A percentile compares a stretch with the other conserved stretches of the same genome.
Conservation (phyloP, 2,797 vertebrate species). For the Philypnodon macrostomus region DNA sequence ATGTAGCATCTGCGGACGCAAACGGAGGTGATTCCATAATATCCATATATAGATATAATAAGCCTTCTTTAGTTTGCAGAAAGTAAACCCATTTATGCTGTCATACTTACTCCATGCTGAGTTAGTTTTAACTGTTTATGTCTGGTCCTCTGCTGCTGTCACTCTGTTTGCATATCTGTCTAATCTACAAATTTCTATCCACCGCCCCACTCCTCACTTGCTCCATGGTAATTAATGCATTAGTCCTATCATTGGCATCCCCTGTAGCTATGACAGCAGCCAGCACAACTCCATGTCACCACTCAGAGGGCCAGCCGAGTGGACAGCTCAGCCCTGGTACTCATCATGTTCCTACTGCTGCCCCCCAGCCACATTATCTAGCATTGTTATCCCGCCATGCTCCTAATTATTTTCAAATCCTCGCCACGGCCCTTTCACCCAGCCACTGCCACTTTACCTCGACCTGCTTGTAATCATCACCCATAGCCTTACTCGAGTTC, state of each 20-base stretch:
- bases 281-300: constrained; percentile 86
- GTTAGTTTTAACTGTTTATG: background rate
- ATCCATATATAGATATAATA: too few species aligned
- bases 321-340: constrained; percentile 76
- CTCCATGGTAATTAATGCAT: constrained; percentile 89
- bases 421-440: constrained; percentile 59
- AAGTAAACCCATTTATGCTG: background rate
- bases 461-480: constrained; percentile 65
- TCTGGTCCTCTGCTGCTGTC: constrained; percentile 61
- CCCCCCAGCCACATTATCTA: constrained; percentile 67
- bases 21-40: too few species aligned
- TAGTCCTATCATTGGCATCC: constrained; percentile 75
- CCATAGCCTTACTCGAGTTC: constrained; percentile 49
- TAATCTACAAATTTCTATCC: constrained; percentile 51
- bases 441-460: constrained; percentile 65
- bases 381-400: constrained; percentile 63
- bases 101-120: background rate
- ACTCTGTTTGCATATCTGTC: constrained; percentile 36
- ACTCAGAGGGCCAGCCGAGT: constrained; percentile 84
- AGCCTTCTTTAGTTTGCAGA: too few species aligned
- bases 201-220: constrained; percentile 48
- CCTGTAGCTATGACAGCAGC: constrained; percentile 83
- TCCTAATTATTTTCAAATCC: constrained; percentile 73
- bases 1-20: too few species aligned
- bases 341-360: constrained; percentile 68